Evolutionary conservation across 2,888 invertebrate species (phyloP).

Genomic region (Tetropium fuscum): DNA sequence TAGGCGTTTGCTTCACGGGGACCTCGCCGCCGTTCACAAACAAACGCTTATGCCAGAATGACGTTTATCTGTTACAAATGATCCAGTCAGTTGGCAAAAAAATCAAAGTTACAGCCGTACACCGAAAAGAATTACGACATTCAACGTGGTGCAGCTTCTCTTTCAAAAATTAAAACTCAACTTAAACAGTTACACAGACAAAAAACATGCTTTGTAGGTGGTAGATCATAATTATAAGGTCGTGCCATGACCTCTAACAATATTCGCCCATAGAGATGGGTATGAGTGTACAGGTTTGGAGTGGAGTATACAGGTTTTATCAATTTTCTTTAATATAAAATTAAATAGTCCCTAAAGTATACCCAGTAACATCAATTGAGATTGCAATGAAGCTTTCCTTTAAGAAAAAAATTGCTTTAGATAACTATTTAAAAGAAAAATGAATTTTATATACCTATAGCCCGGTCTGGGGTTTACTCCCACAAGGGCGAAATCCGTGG

Average conservation of each 20-base stretch:
- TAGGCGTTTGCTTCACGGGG: constrained; percentile 2
- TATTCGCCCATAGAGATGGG: neutral
- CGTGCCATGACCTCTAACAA: neutral
- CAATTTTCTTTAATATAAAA: neutral
- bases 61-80: neutral
- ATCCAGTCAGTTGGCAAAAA: neutral
- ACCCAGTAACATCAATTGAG: no score
- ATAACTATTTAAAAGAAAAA: no score
- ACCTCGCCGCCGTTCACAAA: neutral
- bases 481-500: no score
- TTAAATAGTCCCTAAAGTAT: no score
- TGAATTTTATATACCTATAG: no score
- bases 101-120: constrained; percentile 35
- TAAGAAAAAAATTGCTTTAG: no score
- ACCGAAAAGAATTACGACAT: constrained; percentile 42
- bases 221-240: constrained; percentile 3
- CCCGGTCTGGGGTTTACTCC: no score
- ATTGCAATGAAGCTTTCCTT: no score
- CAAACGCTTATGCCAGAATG: constrained; percentile 10
- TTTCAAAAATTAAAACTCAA: constrained; percentile 30
- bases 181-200: constrained; percentile 49
- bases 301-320: constrained; percentile 8
- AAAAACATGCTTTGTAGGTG: constrained; percentile 49
- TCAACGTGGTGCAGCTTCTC: constrained; percentile 47
- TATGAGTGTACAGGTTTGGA: no score